Evolutionary conservation across 2,888 invertebrate genomes (phyloP).

Genomic region (Clusia tigrina): DNA sequence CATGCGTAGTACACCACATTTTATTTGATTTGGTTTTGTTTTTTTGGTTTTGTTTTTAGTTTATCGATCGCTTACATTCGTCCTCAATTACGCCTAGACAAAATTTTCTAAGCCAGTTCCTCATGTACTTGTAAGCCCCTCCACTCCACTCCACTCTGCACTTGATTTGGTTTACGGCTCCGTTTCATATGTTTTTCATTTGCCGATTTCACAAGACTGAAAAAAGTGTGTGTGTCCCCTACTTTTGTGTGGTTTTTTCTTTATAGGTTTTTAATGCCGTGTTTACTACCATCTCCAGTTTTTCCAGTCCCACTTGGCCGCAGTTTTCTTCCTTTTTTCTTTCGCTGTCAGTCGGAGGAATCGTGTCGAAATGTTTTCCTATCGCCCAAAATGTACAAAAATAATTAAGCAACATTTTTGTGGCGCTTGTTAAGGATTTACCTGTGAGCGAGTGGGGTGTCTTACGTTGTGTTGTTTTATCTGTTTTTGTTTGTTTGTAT

Average conservation of each 20-base stretch:
- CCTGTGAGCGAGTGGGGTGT: no score
- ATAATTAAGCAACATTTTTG: constrained; percentile 23
- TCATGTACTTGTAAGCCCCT: no score
- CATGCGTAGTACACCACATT: no score
- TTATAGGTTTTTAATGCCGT: neutral
- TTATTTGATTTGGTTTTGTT: no score
- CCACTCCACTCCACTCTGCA: no score
- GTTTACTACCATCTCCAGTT: neutral
- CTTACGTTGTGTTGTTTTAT: no score
- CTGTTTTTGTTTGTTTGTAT: no score
- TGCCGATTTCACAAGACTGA: neutral
- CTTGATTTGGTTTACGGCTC: no score
- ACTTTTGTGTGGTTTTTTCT: neutral
- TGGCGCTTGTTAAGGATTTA: neutral
- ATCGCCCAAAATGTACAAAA: constrained; percentile 14
- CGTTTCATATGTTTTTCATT: no score
- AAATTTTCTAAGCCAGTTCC: constrained; percentile 1
- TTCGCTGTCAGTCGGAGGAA: neutral
- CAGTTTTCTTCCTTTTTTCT: neutral
- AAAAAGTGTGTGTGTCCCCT: neutral
- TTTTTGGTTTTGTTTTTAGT: constrained; percentile 34
- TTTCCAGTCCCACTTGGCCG: constrained; percentile 7
- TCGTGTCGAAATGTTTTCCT: neutral
- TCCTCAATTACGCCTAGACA: constrained; percentile 43
- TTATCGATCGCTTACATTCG: constrained; percentile 54